Conservation (phyloP, 2,113 vertebrate species). For the Puntigrus tetrazona region DNA sequence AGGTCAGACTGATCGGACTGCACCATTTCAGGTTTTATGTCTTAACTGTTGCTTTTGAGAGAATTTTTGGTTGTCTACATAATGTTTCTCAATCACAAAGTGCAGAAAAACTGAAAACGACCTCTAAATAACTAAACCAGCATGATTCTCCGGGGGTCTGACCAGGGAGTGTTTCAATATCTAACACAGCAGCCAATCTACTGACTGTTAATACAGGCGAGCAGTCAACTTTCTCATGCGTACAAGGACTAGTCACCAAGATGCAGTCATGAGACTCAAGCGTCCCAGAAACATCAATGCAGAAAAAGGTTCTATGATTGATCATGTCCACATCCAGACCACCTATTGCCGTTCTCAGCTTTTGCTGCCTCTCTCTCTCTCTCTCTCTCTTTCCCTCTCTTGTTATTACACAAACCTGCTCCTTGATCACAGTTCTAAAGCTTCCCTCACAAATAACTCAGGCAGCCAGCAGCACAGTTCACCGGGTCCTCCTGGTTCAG, state of each 20-base stretch:
- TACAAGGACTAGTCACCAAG: neutral
- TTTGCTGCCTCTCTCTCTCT: too few species aligned
- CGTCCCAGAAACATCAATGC: conserved; percentile 47
- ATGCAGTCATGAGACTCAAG: conserved; percentile 37
- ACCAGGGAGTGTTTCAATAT: neutral
- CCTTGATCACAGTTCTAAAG: conserved; percentile 17
- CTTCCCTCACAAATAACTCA: conserved; percentile 18
- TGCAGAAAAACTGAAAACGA: neutral
- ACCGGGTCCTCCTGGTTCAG: conserved; percentile 6
- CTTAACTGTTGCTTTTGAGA: too few species aligned
- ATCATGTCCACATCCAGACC: neutral
- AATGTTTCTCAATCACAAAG: neutral
- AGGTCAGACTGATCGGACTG: too few species aligned
- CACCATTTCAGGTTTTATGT: too few species aligned
- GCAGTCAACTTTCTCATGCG: neutral
- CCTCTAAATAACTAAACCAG: neutral
- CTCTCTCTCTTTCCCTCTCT: neutral
- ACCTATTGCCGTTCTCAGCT: neutral
- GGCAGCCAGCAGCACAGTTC: conserved; percentile 7
- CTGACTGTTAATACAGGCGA: neutral
- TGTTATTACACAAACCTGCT: neutral
- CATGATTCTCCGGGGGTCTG: neutral
- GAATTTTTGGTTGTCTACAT: neutral
- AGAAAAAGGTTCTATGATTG: conserved; percentile 25
- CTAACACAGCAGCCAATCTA: neutral